Conservation (phyloP, 2,113 vertebrate species). For the Cryptomyrus ogoouensis region DNA sequence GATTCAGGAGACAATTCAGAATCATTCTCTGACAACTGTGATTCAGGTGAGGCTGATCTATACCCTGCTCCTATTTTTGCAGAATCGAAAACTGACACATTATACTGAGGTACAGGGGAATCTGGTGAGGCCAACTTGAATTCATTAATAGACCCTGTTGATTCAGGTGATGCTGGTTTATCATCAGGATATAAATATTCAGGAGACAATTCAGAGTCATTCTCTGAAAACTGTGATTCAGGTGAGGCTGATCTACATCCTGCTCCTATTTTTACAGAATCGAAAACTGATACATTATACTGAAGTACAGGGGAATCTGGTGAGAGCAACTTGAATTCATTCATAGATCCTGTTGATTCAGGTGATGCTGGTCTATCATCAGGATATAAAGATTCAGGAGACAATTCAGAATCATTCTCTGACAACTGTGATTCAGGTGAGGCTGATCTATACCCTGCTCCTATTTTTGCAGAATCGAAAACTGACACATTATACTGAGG, state of each 20-base stretch:
- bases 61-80: not conserved
- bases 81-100: conserved; percentile 22
- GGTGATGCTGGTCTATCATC: conserved; percentile 35
- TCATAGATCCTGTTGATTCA: conserved; percentile 38
- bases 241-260: conserved; percentile 33
- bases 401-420: conserved; percentile 13
- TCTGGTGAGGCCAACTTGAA: conserved; percentile 37
- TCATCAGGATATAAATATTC: not conserved
- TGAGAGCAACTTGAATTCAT: conserved; percentile 32
- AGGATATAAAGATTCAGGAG: conserved; percentile 3
- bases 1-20: too few relatives aligned
- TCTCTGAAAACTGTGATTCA: conserved; percentile 31
- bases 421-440: conserved; percentile 38
- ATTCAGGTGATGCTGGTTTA: conserved; percentile 34
- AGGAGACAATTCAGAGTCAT: conserved; percentile 15
- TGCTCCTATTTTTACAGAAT: not conserved
- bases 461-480: not conserved
- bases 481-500: conserved; percentile 31
- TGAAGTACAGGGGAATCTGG: conserved; percentile 42
- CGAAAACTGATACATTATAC: conserved; percentile 24
- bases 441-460: conserved; percentile 23
- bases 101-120: conserved; percentile 35
- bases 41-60: not conserved
- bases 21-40: too few relatives aligned
- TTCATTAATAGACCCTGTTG: conserved; percentile 36